A percentile compares a stretch with the other conserved stretches of the same genome.
These are phyloP conservation scores for Fabriciana adippe DNA, from an alignment of 2,888 invertebrate species.

Conservation along the genomic window DNA sequence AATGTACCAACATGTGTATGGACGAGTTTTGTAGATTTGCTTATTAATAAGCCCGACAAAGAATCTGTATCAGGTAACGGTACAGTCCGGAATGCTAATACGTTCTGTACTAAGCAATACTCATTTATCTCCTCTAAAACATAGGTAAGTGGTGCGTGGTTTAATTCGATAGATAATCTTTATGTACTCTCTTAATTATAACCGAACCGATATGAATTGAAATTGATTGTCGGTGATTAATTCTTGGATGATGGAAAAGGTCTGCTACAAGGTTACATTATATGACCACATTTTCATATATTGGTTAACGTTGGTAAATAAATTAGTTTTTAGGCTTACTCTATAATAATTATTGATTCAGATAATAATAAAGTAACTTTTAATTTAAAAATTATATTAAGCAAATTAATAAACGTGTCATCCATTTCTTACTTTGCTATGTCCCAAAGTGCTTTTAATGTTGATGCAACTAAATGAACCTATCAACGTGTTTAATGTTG, in stretches of 20 bases:
- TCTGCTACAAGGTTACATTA: conserved; percentile 33
- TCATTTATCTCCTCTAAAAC: conserved; percentile 60
- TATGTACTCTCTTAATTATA: conserved; percentile 50
- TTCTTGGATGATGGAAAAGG: conserved; percentile 39
- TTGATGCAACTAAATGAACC: conserved; percentile 39
- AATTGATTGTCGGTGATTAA: conserved; percentile 46
- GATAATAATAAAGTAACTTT: too few relatives aligned
- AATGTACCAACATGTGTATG: conserved; percentile 55
- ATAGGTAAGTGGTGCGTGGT: conserved; percentile 53
- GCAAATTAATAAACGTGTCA: too few relatives aligned
- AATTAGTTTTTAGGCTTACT: neutral
- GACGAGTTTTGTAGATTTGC: conserved; percentile 67
- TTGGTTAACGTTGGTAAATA: neutral
- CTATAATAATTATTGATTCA: too few relatives aligned
- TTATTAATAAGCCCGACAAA: conserved; percentile 74
- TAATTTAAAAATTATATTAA: too few relatives aligned
- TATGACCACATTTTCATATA: conserved; percentile 28
- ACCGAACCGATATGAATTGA: conserved; percentile 46
- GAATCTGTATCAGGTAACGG: conserved; percentile 60
- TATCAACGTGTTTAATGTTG: conserved; percentile 40
- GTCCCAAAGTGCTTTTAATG: neutral
- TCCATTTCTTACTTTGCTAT: too few relatives aligned
- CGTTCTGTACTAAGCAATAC: conserved; percentile 58
- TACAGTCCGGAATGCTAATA: conserved; percentile 58
- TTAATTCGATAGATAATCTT: conserved; percentile 53